Evolutionary conservation across 2,888 invertebrate genomes (phyloP), one percentile per base, ranked within the genome.

Genomic region (Ennomos quercinarius): DNA sequence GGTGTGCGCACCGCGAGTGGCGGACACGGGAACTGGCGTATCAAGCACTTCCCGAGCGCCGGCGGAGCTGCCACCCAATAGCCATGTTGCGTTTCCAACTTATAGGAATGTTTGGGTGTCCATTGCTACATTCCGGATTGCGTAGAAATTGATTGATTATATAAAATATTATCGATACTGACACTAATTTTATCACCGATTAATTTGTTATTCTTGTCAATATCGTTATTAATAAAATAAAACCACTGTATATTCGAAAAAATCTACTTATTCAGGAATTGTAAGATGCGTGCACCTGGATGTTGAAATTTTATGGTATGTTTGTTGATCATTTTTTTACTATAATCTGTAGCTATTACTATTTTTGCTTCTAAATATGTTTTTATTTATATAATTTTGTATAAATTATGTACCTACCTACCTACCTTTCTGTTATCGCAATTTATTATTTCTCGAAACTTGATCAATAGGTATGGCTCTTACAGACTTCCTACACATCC

Each of bases 1-100:
- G 95, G 95, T 45, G 91, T 95, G 60, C 93, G 95, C 60, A 95
- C 95, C 10, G 94, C 91, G 60, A 95, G 94, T 93, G 95, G 95
- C 56, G 93, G 95, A 34, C 89, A 93, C 61, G 95, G 95, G 62
- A 87, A 93, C 64, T 95, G 95, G 95, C 93, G 93, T 70, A 89
- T 95, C 73, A 67, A 65, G 41, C 89, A 91, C 72, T 92, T 83
- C 84, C 66, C 71, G 74, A 69, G 65, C 57, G 54, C 66, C 62
- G 80, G 76, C 65, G 70, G 65, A 56, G 53, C 66, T 61, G 80
- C 76, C 65, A 69, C 71, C 55, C 66, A 66, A 10, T 80, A 77
- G 64, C 75, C 74, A 66, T 84, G 91, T 92, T 91, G 90, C 91
- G 91, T 91, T 73, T 72, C 75, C 61, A 53, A 61, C 34, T 37